phyloP scores from a whole-genome alignment of 2,113 vertebrate genomes.

The Alethe castanea region DNA sequence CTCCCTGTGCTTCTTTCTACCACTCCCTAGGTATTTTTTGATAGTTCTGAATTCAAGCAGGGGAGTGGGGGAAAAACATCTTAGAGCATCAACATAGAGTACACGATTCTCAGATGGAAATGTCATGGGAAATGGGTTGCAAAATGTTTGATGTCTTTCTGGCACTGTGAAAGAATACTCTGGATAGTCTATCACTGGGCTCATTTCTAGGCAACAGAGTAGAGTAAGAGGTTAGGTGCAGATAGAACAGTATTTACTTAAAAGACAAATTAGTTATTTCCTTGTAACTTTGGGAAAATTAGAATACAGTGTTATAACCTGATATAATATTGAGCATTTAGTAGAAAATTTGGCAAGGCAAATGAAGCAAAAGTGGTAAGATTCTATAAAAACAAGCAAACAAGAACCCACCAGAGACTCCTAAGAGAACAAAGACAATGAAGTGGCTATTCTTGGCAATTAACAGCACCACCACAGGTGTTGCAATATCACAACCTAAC shows the following conservation, averaged over 20 bases:
- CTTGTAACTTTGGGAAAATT: background rate
- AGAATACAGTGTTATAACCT: background rate
- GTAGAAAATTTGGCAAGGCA: background rate
- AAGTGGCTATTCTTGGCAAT: background rate
- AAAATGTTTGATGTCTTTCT: background rate
- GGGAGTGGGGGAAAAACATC: background rate
- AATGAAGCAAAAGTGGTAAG: background rate
- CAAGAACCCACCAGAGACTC: background rate
- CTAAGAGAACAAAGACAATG: background rate
- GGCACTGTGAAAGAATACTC: background rate
- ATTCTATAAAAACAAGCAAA: background rate
- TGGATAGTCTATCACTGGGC: background rate
- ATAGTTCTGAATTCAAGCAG: background rate
- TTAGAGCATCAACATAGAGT: background rate
- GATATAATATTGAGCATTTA: background rate
- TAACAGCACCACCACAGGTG: background rate
- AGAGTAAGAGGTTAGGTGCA: background rate
- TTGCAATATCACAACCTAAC: background rate
- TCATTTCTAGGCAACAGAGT: background rate
- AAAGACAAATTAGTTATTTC: background rate
- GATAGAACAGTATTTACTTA: background rate
- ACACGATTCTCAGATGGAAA: slow-evolving; percentile 1
- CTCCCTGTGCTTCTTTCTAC: background rate
- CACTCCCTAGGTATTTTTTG: background rate
- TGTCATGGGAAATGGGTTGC: background rate